Conservation (phyloP, 2,888 invertebrate species). For the Dorcus hopei region DNA sequence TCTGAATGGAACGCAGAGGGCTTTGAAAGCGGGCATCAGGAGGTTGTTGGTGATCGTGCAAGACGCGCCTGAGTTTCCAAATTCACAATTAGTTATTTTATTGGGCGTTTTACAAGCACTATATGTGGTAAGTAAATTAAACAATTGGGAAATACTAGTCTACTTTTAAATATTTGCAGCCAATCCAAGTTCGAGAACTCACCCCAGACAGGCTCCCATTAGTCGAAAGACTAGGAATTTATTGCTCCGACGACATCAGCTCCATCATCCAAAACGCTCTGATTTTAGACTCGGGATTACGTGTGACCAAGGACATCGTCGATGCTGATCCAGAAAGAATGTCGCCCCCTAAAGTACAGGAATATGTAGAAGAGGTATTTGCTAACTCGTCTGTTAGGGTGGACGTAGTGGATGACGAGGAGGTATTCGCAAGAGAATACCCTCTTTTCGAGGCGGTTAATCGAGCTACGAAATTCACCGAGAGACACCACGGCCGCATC, state of each 20-base stretch:
- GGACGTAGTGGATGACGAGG: constrained; percentile 59
- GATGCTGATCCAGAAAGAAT: constrained; percentile 90
- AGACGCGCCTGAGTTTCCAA: too few relatives aligned
- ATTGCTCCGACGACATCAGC: constrained; percentile 56
- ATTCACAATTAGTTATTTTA: too few relatives aligned
- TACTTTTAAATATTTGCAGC: constrained; percentile 53
- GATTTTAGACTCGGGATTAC: constrained; percentile 71
- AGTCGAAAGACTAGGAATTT: constrained; percentile 60
- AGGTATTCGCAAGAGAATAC: constrained; percentile 66
- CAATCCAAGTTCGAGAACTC: constrained; percentile 76
- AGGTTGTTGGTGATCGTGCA: constrained; percentile 66
- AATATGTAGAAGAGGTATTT: constrained; percentile 67
- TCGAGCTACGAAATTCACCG: constrained; percentile 69
- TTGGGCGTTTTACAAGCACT: too few relatives aligned
- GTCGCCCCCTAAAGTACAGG: constrained; percentile 75
- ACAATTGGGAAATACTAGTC: too few relatives aligned
- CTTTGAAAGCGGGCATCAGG: constrained; percentile 78
- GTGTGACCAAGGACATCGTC: constrained; percentile 66
- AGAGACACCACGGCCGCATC: constrained; percentile 70
- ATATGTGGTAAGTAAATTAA: too few relatives aligned
- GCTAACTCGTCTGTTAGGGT: constrained; percentile 61
- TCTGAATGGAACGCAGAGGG: constrained; percentile 71
- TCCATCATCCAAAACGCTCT: constrained; percentile 59
- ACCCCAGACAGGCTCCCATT: constrained; percentile 60
- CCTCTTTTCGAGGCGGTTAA: constrained; percentile 81